A percentile compares a stretch with the other conserved stretches of the same genome.
Conservation (phyloP, 2,113 vertebrate genomes). For the Peromyscus californicus region DNA sequence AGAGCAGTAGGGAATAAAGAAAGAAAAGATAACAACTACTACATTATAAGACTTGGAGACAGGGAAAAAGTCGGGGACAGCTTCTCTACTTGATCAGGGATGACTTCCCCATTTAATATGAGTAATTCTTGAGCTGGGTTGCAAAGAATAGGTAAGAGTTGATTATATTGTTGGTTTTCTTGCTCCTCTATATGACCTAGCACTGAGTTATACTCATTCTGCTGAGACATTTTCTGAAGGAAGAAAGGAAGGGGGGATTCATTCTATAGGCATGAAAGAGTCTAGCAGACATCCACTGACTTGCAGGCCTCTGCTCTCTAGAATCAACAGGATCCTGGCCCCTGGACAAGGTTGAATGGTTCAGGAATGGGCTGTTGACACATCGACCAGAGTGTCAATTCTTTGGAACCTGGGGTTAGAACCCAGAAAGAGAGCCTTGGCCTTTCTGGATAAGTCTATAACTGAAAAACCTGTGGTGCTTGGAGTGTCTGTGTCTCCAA, state of each 20-base stretch:
- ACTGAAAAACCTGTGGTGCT: not conserved
- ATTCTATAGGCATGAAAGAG: not conserved
- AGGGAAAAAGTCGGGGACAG: not conserved
- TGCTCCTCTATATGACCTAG: not conserved
- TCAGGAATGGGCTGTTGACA: not conserved
- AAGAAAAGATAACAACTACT: not conserved
- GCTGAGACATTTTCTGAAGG: not conserved
- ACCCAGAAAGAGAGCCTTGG: not conserved
- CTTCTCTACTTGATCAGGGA: not conserved
- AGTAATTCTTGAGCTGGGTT: not conserved
- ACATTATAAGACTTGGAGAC: not conserved
- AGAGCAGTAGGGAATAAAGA: not conserved
- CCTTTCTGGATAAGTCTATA: not conserved
- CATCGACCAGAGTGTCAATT: not conserved
- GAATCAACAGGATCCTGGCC: not conserved
- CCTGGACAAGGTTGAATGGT: not conserved
- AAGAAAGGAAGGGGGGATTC: not conserved
- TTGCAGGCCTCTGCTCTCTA: not conserved
- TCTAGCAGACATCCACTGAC: not conserved
- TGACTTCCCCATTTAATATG: not conserved
- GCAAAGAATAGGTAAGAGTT: not conserved
- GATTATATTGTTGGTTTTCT: not conserved
- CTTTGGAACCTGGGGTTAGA: not conserved
- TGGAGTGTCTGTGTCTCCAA: not conserved
- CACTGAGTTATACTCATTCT: conserved; percentile 11